Evolutionary conservation across 2,113 vertebrate genomes (phyloP).

Genomic region (Oncorhynchus masou): DNA sequence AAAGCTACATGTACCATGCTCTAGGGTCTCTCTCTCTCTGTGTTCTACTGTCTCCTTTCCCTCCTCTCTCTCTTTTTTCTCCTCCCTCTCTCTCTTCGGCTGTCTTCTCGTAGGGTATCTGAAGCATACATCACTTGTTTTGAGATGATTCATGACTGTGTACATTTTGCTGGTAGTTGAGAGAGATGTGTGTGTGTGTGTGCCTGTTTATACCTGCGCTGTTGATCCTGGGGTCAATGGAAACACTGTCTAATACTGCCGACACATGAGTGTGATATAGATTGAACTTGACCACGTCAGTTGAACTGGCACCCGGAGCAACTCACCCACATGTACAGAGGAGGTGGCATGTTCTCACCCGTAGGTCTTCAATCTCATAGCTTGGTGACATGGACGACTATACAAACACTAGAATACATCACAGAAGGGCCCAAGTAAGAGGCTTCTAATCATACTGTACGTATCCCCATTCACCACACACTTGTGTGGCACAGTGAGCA

Average conservation of each 20-base stretch:
- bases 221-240: not conserved
- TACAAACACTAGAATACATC: not conserved
- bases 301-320: not conserved
- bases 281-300: not conserved
- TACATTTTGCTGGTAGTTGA: not conserved
- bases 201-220: not conserved
- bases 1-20: not conserved
- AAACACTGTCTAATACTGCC: not conserved
- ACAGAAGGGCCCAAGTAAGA: not conserved
- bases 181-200: not conserved
- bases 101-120: not conserved
- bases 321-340: not conserved
- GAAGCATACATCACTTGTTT: too few relatives aligned
- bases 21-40: not conserved
- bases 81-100: not conserved
- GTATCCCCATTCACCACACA: not conserved
- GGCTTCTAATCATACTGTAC: not conserved
- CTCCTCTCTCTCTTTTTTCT: not conserved
- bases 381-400: not conserved
- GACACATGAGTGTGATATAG: not conserved
- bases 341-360: not conserved
- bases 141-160: not conserved
- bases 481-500: not conserved
- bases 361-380: not conserved
- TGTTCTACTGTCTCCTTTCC: not conserved